Conservation (phyloP, 2,888 invertebrate genomes). For the Alentia gelatinosa region DNA sequence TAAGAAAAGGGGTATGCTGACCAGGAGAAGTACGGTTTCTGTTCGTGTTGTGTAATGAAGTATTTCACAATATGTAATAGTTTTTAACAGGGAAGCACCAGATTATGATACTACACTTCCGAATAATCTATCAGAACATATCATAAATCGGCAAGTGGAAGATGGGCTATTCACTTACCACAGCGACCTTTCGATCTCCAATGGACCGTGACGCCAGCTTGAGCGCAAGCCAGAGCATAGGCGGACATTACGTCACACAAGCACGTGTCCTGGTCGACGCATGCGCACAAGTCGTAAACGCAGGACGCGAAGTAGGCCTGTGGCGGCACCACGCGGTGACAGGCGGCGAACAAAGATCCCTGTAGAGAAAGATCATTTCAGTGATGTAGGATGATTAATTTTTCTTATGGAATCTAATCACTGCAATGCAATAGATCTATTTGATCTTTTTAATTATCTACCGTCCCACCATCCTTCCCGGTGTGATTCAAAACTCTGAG, state of each 20-base stretch:
- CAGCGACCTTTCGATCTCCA: conserved; percentile 77
- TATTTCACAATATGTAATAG: no score
- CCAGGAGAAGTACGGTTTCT: no score
- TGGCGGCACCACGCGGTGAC: conserved; percentile 75
- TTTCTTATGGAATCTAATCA: no score
- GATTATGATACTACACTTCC: no score
- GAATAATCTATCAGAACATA: background rate
- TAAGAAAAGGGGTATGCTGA: no score
- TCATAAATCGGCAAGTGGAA: background rate
- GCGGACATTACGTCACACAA: conserved; percentile 77
- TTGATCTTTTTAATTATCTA: no score
- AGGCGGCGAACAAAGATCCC: conserved; percentile 74
- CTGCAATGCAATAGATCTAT: no score
- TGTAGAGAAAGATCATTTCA: conserved; percentile 67
- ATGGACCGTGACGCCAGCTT: conserved; percentile 73
- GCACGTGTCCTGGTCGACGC: conserved; percentile 74
- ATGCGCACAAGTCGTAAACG: conserved; percentile 79
- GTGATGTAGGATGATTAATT: no score
- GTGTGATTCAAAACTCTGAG: no score
- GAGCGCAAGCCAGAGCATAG: conserved; percentile 78
- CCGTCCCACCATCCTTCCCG: no score
- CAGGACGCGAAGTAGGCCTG: conserved; percentile 78
- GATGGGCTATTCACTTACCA: conserved; percentile 69
- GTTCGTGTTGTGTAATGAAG: no score
- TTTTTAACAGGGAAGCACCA: no score